A percentile compares a stretch with the other conserved stretches of the same genome.
phyloP scores from a whole-genome alignment of 2,797 vertebrate species.

The Sebastolobus alascanus region DNA sequence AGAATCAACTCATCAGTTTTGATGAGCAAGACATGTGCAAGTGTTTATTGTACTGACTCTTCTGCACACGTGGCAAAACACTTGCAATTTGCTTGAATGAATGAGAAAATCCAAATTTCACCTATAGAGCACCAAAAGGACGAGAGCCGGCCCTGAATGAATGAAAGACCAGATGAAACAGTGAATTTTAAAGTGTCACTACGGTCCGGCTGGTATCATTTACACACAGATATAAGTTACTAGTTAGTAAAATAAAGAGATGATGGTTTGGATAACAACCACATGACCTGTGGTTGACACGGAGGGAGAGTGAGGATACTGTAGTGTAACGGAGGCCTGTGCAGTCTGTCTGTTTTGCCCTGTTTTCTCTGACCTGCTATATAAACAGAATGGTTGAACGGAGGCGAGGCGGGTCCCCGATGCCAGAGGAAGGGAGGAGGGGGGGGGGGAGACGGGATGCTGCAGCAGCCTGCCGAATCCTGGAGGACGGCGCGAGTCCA shows the following conservation, averaged over 20 bases:
- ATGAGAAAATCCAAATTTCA: too few relatives aligned
- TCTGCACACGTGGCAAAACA: too few relatives aligned
- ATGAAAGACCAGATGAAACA: background rate
- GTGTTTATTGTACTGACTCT: too few relatives aligned
- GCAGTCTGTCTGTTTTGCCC: conserved; percentile 48
- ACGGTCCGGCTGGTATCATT: background rate
- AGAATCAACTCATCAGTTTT: too few relatives aligned
- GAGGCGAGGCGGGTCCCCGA: conserved; percentile 29
- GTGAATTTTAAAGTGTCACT: background rate
- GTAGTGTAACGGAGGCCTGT: background rate
- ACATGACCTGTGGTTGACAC: conserved; percentile 23
- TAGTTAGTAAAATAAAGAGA: background rate
- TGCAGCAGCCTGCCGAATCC: conserved; percentile 57
- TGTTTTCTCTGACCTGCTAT: conserved; percentile 55
- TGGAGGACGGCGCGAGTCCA: conserved; percentile 58
- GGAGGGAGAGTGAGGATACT: conserved; percentile 8
- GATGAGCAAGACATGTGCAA: too few relatives aligned
- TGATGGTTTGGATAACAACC: background rate
- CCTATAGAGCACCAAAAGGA: too few relatives aligned
- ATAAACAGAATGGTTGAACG: conserved; percentile 50
- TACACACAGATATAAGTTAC: background rate
- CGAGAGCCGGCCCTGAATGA: too few relatives aligned
- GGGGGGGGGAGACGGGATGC: background rate
- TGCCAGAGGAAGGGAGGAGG: background rate
- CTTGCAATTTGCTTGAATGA: too few relatives aligned